Evolutionary conservation across 2,888 invertebrate genomes (phyloP).

Genomic region (Kryphioiulus occultus): DNA sequence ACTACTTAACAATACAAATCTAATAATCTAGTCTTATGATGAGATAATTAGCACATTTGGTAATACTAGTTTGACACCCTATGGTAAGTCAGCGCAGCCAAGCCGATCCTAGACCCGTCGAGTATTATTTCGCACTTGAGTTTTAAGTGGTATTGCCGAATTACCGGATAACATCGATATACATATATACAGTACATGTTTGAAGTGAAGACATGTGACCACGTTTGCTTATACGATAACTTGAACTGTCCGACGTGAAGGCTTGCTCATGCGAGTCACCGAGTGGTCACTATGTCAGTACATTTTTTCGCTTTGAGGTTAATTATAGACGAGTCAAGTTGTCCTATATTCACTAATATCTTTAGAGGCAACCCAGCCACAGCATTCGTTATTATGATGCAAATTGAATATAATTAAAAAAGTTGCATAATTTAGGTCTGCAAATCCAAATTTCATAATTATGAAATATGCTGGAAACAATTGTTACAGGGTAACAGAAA

Average conservation of each 20-base stretch:
- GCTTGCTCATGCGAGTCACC: not conserved
- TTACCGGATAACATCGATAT: not conserved
- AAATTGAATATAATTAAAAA: not conserved
- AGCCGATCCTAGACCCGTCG: not conserved
- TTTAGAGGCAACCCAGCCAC: not conserved
- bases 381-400: not conserved
- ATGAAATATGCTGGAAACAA: not conserved
- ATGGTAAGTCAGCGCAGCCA: not conserved
- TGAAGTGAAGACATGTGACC: not conserved
- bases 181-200: not conserved
- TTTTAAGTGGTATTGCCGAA: not conserved
- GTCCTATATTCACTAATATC: not conserved
- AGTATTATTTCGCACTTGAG: not conserved
- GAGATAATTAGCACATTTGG: not conserved
- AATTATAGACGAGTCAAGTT: not conserved
- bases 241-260: not conserved
- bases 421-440: not conserved
- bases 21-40: not conserved
- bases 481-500: not conserved
- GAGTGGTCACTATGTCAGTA: not conserved
- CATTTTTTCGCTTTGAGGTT: not conserved
- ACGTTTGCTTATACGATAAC: not conserved
- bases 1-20: not conserved
- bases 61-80: not conserved
- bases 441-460: not conserved